Evolutionary conservation across 2,113 vertebrate genomes (phyloP).

Genomic region (Halcyon senegalensis): DNA sequence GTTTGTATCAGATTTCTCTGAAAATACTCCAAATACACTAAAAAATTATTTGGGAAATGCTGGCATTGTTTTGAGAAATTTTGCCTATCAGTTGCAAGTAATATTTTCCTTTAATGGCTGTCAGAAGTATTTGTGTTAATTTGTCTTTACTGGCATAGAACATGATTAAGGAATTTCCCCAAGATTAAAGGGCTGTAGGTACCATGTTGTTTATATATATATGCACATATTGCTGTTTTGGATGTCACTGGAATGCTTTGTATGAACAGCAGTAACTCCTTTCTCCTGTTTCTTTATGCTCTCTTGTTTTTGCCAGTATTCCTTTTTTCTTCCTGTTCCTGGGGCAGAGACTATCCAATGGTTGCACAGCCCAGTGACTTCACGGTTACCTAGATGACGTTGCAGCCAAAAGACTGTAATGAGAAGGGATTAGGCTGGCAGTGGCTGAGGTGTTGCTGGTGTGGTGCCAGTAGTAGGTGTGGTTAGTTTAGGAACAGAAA

Average conservation of each 20-base stretch:
- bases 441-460: neutral
- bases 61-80: neutral
- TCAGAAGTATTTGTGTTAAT: neutral
- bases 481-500: neutral
- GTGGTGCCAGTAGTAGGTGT: neutral
- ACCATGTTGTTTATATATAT: too few species aligned
- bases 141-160: neutral
- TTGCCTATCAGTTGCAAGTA: neutral
- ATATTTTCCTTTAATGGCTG: neutral
- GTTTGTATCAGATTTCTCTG: neutral
- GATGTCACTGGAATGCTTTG: neutral
- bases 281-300: neutral
- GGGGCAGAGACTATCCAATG: neutral
- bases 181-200: neutral
- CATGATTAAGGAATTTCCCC: neutral
- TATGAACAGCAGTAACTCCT: neutral
- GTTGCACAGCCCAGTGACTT: neutral
- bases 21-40: neutral
- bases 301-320: neutral
- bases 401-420: accelerated
- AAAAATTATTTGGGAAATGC: neutral
- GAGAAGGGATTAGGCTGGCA: neutral
- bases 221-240: neutral
- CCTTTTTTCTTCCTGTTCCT: neutral
- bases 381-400: too few species aligned